Evolutionary conservation across 1,140 invertebrate genomes (phyloP).

Genomic region (Diploscapter pachys): DNA sequence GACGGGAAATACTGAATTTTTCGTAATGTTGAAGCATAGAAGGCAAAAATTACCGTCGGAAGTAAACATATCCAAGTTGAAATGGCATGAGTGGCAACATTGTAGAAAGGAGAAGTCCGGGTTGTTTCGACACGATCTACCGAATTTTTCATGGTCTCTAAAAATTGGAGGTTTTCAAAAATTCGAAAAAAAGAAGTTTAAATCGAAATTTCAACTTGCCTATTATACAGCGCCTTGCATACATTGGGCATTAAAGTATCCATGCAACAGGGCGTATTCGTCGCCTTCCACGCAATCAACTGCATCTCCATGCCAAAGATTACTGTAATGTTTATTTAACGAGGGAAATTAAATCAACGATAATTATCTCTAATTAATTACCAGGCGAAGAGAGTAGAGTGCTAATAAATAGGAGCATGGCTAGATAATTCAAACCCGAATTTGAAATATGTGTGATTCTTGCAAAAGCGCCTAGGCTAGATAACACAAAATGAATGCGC

Average conservation of each 20-base stretch:
- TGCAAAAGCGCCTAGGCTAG: too few relatives aligned
- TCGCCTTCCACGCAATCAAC: conserved; percentile 30
- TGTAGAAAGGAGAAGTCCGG: conserved; percentile 42
- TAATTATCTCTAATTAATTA: too few relatives aligned
- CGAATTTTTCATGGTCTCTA: conserved; percentile 36
- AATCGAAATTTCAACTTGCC: not conserved
- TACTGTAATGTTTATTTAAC: not conserved
- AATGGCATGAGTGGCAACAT: conserved; percentile 43
- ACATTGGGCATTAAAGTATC: conserved; percentile 38
- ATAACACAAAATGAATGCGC: too few relatives aligned
- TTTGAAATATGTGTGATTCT: too few relatives aligned
- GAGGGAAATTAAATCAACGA: too few relatives aligned
- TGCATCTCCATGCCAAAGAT: conserved; percentile 8
- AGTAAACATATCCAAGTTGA: conserved; percentile 33
- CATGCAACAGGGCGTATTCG: conserved; percentile 39
- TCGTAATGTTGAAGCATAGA: not conserved
- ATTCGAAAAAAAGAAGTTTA: not conserved
- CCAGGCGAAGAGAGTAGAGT: too few relatives aligned
- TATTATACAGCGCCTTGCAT: conserved; percentile 37
- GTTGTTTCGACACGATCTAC: conserved; percentile 33
- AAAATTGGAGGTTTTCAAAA: not conserved
- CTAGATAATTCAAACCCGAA: too few relatives aligned
- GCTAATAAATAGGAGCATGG: too few relatives aligned
- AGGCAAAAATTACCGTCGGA: conserved; percentile 9
- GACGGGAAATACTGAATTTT: not conserved